phyloP scores from a whole-genome alignment of 2,797 vertebrate genomes.

The Sebastes steindachneri region DNA sequence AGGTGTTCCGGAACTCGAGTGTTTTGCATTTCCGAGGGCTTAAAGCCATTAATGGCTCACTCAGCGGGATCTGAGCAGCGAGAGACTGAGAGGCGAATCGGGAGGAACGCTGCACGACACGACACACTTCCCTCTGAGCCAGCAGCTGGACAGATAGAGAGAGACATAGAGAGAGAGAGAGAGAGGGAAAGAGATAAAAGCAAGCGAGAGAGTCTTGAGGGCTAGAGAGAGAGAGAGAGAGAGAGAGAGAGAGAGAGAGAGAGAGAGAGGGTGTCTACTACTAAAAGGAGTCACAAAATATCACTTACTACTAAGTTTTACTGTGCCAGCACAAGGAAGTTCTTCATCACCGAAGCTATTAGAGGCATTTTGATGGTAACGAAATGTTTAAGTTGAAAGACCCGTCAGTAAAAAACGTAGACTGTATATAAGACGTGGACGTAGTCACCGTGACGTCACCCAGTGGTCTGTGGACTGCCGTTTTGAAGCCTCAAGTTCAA shows the following conservation, averaged over 20 bases:
- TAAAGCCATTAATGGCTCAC: not conserved
- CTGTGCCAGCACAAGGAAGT: too few species aligned
- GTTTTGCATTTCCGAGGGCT: not conserved
- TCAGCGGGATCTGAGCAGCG: slow-evolving; percentile 22
- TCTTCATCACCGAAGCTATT: too few species aligned
- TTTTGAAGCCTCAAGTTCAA: too few species aligned
- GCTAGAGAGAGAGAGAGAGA: not conserved
- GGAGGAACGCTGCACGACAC: not conserved
- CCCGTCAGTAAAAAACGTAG: too few species aligned
- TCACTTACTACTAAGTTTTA: not conserved
- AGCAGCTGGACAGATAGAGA: slow-evolving; percentile 38
- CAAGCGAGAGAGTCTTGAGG: not conserved
- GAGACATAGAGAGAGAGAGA: not conserved
- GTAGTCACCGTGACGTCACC: too few species aligned
- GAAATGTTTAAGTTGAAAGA: too few species aligned
- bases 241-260: not conserved
- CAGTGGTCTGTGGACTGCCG: fast-evolving
- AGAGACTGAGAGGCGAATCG: slow-evolving; percentile 44
- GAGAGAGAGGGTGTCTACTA: not conserved
- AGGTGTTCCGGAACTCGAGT: not conserved
- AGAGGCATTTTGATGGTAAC: too few species aligned
- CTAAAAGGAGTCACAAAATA: not conserved
- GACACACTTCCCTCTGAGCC: slow-evolving; percentile 39
- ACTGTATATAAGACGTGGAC: too few species aligned
- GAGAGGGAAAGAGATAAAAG: not conserved